A percentile compares a stretch with the other conserved stretches of the same genome.
Conservation (phyloP, 2,113 vertebrate species). For the Rattus rattus region DNA sequence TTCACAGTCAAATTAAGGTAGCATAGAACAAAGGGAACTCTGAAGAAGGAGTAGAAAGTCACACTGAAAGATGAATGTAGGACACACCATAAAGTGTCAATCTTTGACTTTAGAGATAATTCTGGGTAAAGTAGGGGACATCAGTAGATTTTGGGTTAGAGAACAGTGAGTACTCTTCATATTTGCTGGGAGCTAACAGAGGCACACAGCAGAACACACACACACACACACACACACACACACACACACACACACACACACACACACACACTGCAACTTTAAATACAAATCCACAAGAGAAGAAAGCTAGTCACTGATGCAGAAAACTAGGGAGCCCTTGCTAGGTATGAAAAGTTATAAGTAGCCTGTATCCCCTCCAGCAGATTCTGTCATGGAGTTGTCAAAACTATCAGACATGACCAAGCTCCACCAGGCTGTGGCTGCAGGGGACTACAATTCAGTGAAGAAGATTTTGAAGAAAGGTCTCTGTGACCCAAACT, state of each 20-base stretch:
- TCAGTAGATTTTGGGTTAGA: neutral
- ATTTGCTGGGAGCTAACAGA: neutral
- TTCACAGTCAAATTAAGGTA: neutral
- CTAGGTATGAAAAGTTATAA: neutral
- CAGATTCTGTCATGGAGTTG: slow-evolving; percentile 53
- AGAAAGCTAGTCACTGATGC: neutral
- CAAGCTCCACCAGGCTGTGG: slow-evolving; percentile 93
- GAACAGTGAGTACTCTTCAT: neutral
- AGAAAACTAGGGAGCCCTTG: neutral
- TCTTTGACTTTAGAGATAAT: neutral
- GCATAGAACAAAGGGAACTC: neutral
- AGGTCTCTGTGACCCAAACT: slow-evolving; percentile 89
- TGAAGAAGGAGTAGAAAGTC: neutral
- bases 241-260: too few species aligned
- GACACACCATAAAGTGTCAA: neutral
- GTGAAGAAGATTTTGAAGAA: slow-evolving; percentile 88
- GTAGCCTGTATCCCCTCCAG: neutral
- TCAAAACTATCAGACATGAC: slow-evolving; percentile 85
- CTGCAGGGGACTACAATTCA: slow-evolving; percentile 86
- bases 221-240: neutral
- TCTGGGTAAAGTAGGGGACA: neutral
- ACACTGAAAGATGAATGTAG: neutral
- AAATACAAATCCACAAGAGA: neutral
- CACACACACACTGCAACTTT: neutral
- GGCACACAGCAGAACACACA: neutral